Evolutionary conservation across 2,888 invertebrate species (phyloP).

Genomic region (Tryphoninae sp.): DNA sequence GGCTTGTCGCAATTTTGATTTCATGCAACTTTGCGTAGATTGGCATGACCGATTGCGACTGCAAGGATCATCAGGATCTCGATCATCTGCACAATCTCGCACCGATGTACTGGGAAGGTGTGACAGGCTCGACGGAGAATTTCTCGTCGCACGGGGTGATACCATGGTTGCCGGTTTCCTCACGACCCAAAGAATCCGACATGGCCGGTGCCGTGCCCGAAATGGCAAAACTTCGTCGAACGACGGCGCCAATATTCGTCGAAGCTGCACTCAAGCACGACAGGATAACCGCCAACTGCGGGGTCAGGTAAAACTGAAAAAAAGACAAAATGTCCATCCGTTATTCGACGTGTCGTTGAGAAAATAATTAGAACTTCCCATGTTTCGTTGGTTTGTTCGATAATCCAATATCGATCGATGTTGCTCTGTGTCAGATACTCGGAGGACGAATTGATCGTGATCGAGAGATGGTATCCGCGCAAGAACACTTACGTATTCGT

Average conservation of each 20-base stretch:
- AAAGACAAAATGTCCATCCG: background rate
- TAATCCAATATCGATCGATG: conserved; percentile 2
- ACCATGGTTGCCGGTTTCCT: conserved; percentile 86
- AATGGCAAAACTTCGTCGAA: conserved; percentile 84
- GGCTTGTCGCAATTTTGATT: conserved; percentile 6
- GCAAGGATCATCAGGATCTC: conserved; percentile 76
- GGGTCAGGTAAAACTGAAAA: conserved; percentile 82
- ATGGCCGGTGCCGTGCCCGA: conserved; percentile 83
- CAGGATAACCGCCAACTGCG: conserved; percentile 85
- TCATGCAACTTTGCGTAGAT: conserved; percentile 66
- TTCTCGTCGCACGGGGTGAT: conserved; percentile 83
- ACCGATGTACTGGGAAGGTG: conserved; percentile 86
- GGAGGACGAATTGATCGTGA: conserved; percentile 85
- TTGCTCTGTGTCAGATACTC: conserved; percentile 81
- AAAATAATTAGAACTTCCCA: background rate
- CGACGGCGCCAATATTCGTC: conserved; percentile 88
- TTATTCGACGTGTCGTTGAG: too few relatives aligned
- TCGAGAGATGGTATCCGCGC: conserved; percentile 91
- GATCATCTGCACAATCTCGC: conserved; percentile 86
- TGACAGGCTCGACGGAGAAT: conserved; percentile 76
- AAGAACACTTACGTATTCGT: conserved; percentile 89
- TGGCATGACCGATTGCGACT: conserved; percentile 75
- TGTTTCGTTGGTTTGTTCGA: background rate
- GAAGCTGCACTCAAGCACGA: conserved; percentile 87
- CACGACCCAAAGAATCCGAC: conserved; percentile 80